These are phyloP conservation scores for Arctopsyche grandis DNA, from an alignment of 1,140 invertebrate genomes.

Conservation along the genomic window DNA sequence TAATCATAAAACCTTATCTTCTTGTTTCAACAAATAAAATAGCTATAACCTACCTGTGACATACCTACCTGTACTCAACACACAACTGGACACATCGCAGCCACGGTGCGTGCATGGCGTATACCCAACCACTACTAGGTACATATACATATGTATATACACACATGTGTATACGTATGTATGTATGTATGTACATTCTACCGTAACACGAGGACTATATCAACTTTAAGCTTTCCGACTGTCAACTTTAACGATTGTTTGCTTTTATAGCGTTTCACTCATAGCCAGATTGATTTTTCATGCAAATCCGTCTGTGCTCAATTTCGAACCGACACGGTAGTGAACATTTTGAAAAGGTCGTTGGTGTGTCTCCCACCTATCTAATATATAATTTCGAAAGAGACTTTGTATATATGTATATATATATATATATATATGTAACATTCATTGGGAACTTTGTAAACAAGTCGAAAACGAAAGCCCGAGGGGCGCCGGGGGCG, in stretches of 20 bases:
- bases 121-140: not conserved
- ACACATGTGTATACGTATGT: not conserved
- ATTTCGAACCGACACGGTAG: not conserved
- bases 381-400: no score
- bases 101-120: not conserved
- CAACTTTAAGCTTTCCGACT: conserved; percentile 12
- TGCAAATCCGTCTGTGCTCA: not conserved
- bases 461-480: no score
- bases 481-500: no score
- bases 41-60: conserved; percentile 38
- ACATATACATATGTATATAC: not conserved
- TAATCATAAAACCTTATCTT: conserved; percentile 41
- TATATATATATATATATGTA: no score
- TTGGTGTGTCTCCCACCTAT: no score
- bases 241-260: not conserved
- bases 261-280: not conserved
- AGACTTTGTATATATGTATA: no score
- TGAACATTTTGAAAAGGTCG: not conserved
- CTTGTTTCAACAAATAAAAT: conserved; percentile 43
- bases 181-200: no score
- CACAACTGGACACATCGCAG: not conserved
- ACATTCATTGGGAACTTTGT: no score
- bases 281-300: not conserved
- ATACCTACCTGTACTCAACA: conserved; percentile 14
- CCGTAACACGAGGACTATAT: not conserved